Conservation (phyloP, 2,113 vertebrate species). For the Chunga burmeisteri region DNA sequence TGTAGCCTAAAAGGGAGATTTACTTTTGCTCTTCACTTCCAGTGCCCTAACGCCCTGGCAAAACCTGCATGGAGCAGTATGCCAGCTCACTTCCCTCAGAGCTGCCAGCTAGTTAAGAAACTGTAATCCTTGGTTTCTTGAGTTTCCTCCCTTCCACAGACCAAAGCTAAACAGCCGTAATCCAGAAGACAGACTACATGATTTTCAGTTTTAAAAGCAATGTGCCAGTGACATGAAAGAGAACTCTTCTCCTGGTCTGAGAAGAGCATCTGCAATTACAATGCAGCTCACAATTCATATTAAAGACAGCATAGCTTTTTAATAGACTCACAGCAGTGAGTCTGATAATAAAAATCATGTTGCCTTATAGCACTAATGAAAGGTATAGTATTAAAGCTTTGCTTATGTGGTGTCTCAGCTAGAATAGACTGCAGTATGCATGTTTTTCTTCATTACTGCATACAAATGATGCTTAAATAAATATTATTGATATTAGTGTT, state of each 20-base stretch:
- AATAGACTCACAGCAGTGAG: neutral
- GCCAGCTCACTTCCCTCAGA: neutral
- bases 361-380: neutral
- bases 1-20: neutral
- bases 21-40: neutral
- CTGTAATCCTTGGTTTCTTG: neutral
- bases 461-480: neutral
- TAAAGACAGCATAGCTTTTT: neutral
- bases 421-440: neutral
- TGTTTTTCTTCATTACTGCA: slow-evolving; percentile 27
- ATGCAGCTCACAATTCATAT: neutral
- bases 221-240: neutral
- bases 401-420: neutral
- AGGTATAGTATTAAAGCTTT: neutral
- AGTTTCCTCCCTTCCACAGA: neutral
- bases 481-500: neutral
- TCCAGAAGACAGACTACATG: neutral
- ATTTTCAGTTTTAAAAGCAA: neutral
- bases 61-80: neutral
- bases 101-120: neutral
- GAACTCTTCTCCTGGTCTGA: neutral
- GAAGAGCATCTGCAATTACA: neutral
- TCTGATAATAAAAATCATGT: neutral
- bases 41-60: rapidly evolving
- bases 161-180: neutral